These are phyloP conservation scores for Rhabditophanes sp. DNA, from an alignment of 2,888 invertebrate genomes.

Conservation along the genomic window DNA sequence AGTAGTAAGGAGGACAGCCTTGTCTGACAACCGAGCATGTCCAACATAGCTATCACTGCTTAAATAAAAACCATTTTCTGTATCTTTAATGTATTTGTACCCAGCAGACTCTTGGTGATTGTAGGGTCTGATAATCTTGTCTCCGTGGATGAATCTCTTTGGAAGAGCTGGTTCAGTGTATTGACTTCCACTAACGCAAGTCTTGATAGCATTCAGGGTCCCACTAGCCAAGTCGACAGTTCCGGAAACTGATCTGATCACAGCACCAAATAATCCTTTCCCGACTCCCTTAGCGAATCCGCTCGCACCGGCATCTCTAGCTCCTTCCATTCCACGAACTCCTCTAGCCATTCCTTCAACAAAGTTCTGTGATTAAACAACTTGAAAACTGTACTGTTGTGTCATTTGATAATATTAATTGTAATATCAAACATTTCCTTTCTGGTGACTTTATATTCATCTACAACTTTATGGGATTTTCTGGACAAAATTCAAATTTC, in stretches of 20 bases:
- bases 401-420: too few species aligned
- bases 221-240: slow-evolving; percentile 95
- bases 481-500: too few species aligned
- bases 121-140: slow-evolving; percentile 73
- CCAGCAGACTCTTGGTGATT: slow-evolving; percentile 68
- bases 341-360: slow-evolving; percentile 52
- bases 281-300: slow-evolving; percentile 50
- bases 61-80: slow-evolving; percentile 61
- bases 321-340: slow-evolving; percentile 56
- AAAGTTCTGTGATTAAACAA: slow-evolving; percentile 50
- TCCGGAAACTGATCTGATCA: slow-evolving; percentile 79
- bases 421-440: too few species aligned
- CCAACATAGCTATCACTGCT: slow-evolving; percentile 66
- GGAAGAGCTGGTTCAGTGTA: slow-evolving; percentile 55
- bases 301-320: slow-evolving; percentile 63
- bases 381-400: too few species aligned
- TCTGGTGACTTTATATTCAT: too few species aligned
- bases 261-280: slow-evolving; percentile 62
- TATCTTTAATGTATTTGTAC: slow-evolving; percentile 57
- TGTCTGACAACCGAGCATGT: slow-evolving; percentile 49
- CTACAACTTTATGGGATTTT: too few species aligned
- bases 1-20: slow-evolving; percentile 39
- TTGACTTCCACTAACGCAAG: slow-evolving; percentile 49
- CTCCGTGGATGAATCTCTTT: slow-evolving; percentile 67
- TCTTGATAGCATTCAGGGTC: slow-evolving; percentile 82